Base-by-base conservation (phyloP, 2,797 vertebrate species). In the Chloroceryle amazona region DNA sequence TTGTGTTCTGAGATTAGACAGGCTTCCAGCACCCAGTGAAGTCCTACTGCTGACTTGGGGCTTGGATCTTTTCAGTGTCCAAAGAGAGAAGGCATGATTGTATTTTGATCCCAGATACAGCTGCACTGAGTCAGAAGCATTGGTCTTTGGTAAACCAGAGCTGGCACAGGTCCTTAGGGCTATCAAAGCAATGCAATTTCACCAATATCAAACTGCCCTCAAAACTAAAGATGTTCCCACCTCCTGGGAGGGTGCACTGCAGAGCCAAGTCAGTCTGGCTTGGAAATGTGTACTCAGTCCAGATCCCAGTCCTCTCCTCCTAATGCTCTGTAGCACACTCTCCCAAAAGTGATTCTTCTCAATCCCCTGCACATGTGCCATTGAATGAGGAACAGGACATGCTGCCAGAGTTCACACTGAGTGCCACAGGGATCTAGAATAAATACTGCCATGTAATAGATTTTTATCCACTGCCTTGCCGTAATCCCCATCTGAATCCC, bases 401-500 rank as follows among this genome's bases (percentile, higher is more conserved):
- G 83, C 78, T 92, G 75, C 57, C 68, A 81, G 89, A 89, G 94
- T 93, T 93, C 94, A 90, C 66, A 31, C 28, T 7, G 63, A 95
- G 79, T 39, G 33, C 91, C 86, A 90, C 61, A 66, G 81, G 85
- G 96, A 90, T 94, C 81, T 87, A 93, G 94, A 96, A 97, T 96
- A 98, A 97, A 98, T 91, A 95, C 92, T 90, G 92, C 90, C 35
- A 71, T 93, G 94, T 97, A 96, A 96, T 91, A 97, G 96, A 97
- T 94, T 97, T 97, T 97, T 97, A 97, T 96, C 96, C 95, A 90
- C 94, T 88, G 85, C 92, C 71, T 93, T 83, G 79, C 91, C 4
- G 2, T 98, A 98, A 98, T 98, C 96, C 97, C 93, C 68, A 47
- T 89, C 95, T 95, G 96, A 97, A 97, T 97, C 97, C 94, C 93